Conservation (phyloP, 1,140 invertebrate species). For the Drosophila eugracilis region DNA sequence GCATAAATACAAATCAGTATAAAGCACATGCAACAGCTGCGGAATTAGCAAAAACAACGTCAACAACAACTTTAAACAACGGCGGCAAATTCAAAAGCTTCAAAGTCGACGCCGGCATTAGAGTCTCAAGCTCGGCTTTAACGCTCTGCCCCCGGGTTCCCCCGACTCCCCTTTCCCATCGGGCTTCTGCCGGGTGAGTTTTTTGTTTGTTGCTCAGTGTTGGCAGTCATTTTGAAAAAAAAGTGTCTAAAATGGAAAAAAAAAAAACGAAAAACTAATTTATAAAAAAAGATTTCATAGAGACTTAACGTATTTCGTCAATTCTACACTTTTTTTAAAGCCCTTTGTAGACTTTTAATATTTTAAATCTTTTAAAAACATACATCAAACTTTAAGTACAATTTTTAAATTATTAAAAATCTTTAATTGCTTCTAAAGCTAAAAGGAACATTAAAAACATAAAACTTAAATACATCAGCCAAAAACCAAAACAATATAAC, state of each 20-base stretch:
- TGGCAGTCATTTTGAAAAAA: background rate
- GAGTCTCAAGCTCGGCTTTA: constrained; percentile 49
- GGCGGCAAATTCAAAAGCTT: constrained; percentile 43
- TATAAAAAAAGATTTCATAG: too few species aligned
- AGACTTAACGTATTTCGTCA: too few species aligned
- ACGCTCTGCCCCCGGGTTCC: background rate
- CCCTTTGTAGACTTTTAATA: too few species aligned
- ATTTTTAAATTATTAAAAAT: too few species aligned
- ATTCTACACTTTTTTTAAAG: too few species aligned
- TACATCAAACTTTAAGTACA: too few species aligned
- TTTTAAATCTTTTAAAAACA: too few species aligned
- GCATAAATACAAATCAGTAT: background rate
- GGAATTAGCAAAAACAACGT: constrained; percentile 25
- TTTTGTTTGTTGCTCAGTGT: background rate
- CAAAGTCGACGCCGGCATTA: constrained; percentile 25
- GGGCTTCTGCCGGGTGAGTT: constrained; percentile 32
- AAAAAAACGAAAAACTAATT: too few species aligned
- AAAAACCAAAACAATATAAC: too few species aligned
- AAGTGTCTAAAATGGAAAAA: background rate
- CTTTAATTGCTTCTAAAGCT: too few species aligned
- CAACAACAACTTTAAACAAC: constrained; percentile 13
- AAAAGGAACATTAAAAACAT: too few species aligned
- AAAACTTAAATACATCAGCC: too few species aligned
- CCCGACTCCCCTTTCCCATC: background rate
- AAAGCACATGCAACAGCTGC: constrained; percentile 67